These are phyloP conservation scores for Percopsis omiscomaycus DNA, from an alignment of 2,797 vertebrate species.

Conservation along the genomic window DNA sequence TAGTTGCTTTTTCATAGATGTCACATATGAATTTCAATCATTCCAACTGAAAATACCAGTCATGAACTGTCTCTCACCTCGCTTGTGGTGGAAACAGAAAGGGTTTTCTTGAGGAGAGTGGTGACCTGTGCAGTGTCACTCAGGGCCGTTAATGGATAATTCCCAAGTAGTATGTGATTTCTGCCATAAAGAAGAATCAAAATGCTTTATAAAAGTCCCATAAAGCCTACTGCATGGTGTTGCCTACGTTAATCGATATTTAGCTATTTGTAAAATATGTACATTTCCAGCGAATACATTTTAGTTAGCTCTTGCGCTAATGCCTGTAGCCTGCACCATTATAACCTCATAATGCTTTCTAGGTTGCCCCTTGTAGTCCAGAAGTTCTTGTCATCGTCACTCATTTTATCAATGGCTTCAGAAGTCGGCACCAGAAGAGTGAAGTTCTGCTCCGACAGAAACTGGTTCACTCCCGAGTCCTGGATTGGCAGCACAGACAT, in stretches of 20 bases:
- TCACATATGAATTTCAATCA: neutral
- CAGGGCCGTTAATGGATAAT: slow-evolving; percentile 74
- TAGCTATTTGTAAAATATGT: too few species aligned
- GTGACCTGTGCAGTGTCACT: slow-evolving; percentile 73
- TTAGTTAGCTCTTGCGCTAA: neutral
- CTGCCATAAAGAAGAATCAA: slow-evolving; percentile 63
- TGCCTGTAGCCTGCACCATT: neutral
- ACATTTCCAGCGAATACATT: too few species aligned
- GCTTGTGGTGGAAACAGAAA: slow-evolving; percentile 75
- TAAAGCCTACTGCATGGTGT: neutral
- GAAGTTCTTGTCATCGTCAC: slow-evolving; percentile 79
- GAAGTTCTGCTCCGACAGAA: slow-evolving; percentile 78
- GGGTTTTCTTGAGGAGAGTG: slow-evolving; percentile 76
- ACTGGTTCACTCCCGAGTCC: slow-evolving; percentile 70
- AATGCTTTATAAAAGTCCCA: neutral
- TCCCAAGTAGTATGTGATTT: slow-evolving; percentile 81
- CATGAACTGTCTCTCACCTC: slow-evolving; percentile 72
- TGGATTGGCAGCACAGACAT: slow-evolving; percentile 15
- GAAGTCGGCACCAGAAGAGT: slow-evolving; percentile 87
- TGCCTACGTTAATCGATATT: too few species aligned
- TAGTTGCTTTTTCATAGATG: too few species aligned
- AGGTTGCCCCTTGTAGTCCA: slow-evolving; percentile 83
- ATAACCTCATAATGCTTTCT: slow-evolving; percentile 84
- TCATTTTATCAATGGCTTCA: slow-evolving; percentile 79
- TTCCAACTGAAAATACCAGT: too few species aligned